These are phyloP conservation scores for Tanytarsus gracilentus DNA, from an alignment of 2,888 invertebrate species.

Conservation along the genomic window DNA sequence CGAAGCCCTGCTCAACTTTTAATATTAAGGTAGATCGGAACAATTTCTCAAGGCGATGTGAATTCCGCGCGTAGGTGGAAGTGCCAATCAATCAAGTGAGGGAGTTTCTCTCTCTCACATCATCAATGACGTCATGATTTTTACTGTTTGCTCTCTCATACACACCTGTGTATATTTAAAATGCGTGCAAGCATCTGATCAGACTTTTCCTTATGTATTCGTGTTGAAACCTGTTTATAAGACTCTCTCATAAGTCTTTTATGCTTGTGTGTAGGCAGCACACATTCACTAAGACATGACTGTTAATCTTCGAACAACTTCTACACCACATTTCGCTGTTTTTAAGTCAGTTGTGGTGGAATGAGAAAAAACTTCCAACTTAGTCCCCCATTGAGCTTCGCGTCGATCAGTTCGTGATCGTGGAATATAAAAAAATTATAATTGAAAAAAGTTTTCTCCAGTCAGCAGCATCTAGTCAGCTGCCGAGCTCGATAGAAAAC, in stretches of 20 bases:
- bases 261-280: background rate
- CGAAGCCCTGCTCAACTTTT: too few species aligned
- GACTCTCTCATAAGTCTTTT: background rate
- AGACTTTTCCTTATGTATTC: background rate
- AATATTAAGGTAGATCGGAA: conserved; percentile 16
- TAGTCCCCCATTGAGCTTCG: conserved; percentile 31
- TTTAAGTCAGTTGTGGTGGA: background rate
- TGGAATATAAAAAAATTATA: background rate
- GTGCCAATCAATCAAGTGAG: conserved; percentile 2
- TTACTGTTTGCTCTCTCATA: background rate
- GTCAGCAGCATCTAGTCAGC: conserved; percentile 10
- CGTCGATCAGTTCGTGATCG: conserved; percentile 29
- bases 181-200: background rate
- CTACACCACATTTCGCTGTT: background rate
- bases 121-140: conserved; percentile 8
- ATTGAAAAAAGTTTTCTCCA: background rate
- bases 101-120: background rate
- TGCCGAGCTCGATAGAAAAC: conserved; percentile 3
- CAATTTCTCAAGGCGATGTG: background rate
- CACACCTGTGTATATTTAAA: background rate
- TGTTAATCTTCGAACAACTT: background rate
- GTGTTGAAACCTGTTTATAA: background rate
- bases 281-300: background rate
- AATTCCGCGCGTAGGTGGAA: background rate
- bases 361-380: background rate